Base-by-base conservation (phyloP, 1,140 invertebrate genomes). In the Aphis gossypii region DNA sequence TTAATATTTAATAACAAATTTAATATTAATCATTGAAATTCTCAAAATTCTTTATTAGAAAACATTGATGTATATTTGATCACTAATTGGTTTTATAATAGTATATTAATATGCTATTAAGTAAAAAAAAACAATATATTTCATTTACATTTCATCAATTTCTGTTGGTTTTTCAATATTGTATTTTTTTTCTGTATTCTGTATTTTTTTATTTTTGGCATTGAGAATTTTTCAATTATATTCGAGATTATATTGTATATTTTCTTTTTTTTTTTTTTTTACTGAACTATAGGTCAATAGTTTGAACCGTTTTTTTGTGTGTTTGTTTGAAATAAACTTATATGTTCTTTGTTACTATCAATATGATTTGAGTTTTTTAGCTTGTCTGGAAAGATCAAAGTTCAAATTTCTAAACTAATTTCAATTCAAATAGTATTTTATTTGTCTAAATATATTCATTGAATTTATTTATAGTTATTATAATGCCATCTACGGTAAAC, bases 311-410 rank as follows among this genome's bases (percentile, higher is more conserved):
- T n/a, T 68, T 68, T n/a, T 46, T 46, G 46, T 46, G 3, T 1
- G 30, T n/a, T 14, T 20, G 14, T 76, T 68, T 35, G 5, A n/a
- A 76, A 76, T n/a, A 76, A 76, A 18, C 14, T 76, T 76, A 76
- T 76, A 76, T 76, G 23, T n/a, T 7, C 11, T 68, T 68, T 76
- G 30, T 76, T 76, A 30, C n/a, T 76, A 76, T 76, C n/a, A 35
- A 76, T 76, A 76, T n/a, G n/a, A 76, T 76, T n/a, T 76, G 14
- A 76, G 30, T 76, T 76, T 76, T 76, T n/a, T 76, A 76, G 60
- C 30, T n/a, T n/a, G 60, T 76, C 60, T 76, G 30, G 30, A 18
- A 76, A 76, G 60, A 76, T 76, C 60, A 76, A 76, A 76, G 60
- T 76, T 18, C 14, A 76, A 76, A n/a, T n/a, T 76, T 14, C 60